Evolutionary conservation across 2,797 vertebrate species (phyloP).

Genomic region (Micromesistius poutassou): DNA sequence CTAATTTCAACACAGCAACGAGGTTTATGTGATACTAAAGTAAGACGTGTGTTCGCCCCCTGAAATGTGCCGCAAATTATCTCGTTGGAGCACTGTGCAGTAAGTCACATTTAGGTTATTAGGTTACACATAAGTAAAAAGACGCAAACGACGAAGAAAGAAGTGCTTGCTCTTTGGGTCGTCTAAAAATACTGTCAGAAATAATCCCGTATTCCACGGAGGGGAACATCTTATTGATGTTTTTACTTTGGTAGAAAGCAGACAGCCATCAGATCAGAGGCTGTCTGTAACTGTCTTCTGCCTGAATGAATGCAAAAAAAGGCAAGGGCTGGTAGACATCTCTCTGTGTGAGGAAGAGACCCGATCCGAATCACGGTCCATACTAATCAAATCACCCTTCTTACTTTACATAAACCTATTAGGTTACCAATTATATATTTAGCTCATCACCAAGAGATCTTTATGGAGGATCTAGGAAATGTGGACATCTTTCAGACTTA

Average conservation of each 20-base stretch:
- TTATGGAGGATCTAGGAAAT: neutral
- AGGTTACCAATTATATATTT: neutral
- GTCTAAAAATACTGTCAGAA: neutral
- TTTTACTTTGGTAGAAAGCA: neutral
- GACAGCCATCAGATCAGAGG: neutral
- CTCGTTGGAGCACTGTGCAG: neutral
- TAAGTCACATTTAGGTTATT: neutral
- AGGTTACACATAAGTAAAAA: neutral
- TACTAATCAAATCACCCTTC: neutral
- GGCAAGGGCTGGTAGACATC: neutral
- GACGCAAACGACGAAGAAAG: neutral
- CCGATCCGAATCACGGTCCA: neutral
- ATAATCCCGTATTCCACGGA: neutral
- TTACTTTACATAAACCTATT: neutral
- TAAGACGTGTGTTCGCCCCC: neutral
- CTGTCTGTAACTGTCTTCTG: neutral
- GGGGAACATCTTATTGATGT: neutral
- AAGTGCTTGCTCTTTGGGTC: neutral
- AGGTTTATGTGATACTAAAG: neutral
- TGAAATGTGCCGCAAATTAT: neutral
- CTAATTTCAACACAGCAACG: neutral
- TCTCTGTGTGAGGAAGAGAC: neutral
- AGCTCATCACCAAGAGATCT: neutral
- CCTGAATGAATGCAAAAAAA: neutral
- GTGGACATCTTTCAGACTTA: neutral